Evolutionary conservation across 2,888 invertebrate species (phyloP).

Genomic region (Drosophila flavopinicola): DNA sequence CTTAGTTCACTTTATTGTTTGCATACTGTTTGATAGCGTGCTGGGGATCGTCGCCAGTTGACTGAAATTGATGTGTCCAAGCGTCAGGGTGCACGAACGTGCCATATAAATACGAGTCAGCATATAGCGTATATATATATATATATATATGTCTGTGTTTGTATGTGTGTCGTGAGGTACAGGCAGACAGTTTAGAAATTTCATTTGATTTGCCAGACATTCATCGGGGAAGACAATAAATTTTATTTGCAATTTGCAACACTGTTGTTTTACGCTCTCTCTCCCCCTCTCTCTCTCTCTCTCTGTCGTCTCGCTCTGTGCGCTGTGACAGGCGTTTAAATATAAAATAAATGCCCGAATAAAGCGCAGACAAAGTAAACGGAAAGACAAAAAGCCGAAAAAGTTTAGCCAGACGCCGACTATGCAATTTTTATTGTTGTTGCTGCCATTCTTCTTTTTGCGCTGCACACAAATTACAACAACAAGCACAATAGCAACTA

Average conservation of each 20-base stretch:
- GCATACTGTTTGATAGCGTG: constrained; percentile 12
- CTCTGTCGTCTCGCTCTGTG: neutral
- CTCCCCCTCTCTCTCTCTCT: neutral
- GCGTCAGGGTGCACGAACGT: constrained; percentile 51
- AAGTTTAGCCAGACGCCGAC: constrained; percentile 54
- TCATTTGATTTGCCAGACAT: constrained; percentile 62
- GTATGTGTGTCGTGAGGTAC: constrained; percentile 27
- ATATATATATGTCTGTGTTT: neutral
- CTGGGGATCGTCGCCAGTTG: constrained; percentile 14
- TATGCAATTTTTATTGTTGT: constrained; percentile 50
- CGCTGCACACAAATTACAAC: constrained; percentile 33
- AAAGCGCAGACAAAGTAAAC: constrained; percentile 47
- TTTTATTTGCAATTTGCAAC: constrained; percentile 69
- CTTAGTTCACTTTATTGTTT: constrained; percentile 2
- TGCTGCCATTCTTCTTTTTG: constrained; percentile 14
- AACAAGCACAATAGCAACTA: constrained; percentile 22
- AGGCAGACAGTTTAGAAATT: constrained; percentile 56
- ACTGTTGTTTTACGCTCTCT: constrained; percentile 27
- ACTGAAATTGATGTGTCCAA: constrained; percentile 57
- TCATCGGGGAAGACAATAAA: constrained; percentile 67
- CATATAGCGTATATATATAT: neutral
- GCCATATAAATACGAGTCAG: constrained; percentile 57
- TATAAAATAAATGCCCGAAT: constrained; percentile 51
- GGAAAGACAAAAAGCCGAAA: constrained; percentile 42
- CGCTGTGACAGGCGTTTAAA: constrained; percentile 30